Percentiles rank a stretch among this genome's conserved stretches.
phyloP scores from a whole-genome alignment of 2,797 vertebrate genomes.

The Scarus forsteni region DNA sequence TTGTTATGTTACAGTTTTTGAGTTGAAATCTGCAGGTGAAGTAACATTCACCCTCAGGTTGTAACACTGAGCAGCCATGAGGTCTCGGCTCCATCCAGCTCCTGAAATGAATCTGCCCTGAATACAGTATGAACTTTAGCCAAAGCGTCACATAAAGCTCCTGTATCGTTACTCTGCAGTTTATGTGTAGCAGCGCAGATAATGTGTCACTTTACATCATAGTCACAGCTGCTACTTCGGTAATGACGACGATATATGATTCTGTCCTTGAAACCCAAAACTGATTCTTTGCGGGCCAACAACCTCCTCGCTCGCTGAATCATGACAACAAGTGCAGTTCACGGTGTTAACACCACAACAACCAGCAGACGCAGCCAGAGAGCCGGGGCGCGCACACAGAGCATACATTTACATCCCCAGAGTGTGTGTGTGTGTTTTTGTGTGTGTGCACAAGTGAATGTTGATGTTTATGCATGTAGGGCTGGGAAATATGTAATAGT shows the following conservation, averaged over 20 bases:
- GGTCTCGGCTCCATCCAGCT: slow-evolving; percentile 45
- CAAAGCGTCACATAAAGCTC: slow-evolving; percentile 54
- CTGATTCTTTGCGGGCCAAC: slow-evolving; percentile 43
- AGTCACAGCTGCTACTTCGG: slow-evolving; percentile 70
- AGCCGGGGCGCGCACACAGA: slow-evolving; percentile 43
- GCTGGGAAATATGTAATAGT: too few relatives aligned
- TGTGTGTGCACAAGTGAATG: background rate
- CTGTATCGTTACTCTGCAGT: slow-evolving; percentile 61
- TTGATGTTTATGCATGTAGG: background rate
- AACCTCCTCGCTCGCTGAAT: slow-evolving; percentile 55
- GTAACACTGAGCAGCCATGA: slow-evolving; percentile 11
- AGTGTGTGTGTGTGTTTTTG: background rate
- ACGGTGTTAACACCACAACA: slow-evolving; percentile 46
- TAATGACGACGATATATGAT: slow-evolving; percentile 73
- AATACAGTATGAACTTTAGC: slow-evolving; percentile 45
- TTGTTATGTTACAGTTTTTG: too few relatives aligned
- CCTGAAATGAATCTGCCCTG: slow-evolving; percentile 41
- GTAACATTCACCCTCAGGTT: background rate
- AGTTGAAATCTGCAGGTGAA: slow-evolving; percentile 20
- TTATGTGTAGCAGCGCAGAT: slow-evolving; percentile 55
- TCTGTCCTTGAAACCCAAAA: slow-evolving; percentile 72
- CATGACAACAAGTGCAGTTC: slow-evolving; percentile 53
- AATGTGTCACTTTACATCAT: slow-evolving; percentile 69
- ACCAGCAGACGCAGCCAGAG: slow-evolving; percentile 30
- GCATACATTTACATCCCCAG: slow-evolving; percentile 48